Percentiles rank a stretch among this genome's conserved stretches.
phyloP scores from a whole-genome alignment of 2,888 invertebrate species.

The Drosophila nr. fundita region DNA sequence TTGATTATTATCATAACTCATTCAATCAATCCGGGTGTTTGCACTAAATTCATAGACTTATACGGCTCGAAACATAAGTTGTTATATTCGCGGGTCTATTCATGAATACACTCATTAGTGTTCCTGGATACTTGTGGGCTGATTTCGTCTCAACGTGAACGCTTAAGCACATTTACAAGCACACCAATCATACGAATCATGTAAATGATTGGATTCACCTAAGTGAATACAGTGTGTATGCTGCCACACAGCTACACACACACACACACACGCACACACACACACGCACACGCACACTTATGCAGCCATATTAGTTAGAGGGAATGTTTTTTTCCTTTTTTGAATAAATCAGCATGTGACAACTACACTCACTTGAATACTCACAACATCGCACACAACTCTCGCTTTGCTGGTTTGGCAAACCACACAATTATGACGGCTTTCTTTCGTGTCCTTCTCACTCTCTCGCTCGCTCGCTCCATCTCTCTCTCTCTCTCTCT shows the following conservation, averaged over 20 bases:
- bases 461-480: not conserved
- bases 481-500: not conserved
- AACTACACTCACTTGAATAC: constrained; percentile 14
- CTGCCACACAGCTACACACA: not conserved
- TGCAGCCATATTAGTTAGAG: constrained; percentile 3
- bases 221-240: not conserved
- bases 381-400: constrained; percentile 11
- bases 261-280: not conserved
- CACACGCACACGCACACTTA: not conserved
- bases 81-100: not conserved
- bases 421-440: constrained; percentile 69
- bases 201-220: not conserved
- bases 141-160: not conserved
- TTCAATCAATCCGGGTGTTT: not conserved
- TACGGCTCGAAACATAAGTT: not conserved
- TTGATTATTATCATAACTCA: not conserved
- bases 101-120: not conserved
- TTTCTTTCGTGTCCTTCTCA: not conserved
- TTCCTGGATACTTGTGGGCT: not conserved
- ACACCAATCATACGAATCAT: constrained; percentile 15
- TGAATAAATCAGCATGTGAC: constrained; percentile 36
- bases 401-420: constrained; percentile 17
- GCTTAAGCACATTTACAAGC: not conserved
- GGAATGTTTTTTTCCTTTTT: constrained; percentile 12
- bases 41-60: not conserved